Base-by-base conservation (phyloP, 1,140 invertebrate species). In the Phocides pigmalion region DNA sequence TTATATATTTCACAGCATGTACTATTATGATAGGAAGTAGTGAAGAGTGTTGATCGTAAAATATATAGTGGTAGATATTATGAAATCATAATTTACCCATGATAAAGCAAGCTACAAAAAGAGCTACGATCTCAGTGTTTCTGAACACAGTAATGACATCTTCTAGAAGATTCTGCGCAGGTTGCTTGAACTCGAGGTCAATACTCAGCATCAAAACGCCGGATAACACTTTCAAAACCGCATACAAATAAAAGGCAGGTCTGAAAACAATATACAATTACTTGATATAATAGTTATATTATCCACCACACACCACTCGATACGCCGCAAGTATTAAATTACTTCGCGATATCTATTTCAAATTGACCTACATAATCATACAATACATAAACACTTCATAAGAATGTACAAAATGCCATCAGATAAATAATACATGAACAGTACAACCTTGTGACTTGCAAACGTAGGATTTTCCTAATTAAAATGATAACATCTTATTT, bases 181-280 rank as follows among this genome's bases (percentile, higher is more conserved):
- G 95, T 70, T 94, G 91, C 82, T 96, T 96, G 76, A 97, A 96
- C 82, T 96, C 94, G 64, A 97, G 86, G 82, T 96, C 94, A 12
- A 97, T 95, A 66, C 94, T 93, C 64, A 96, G 81, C 92, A 96
- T 96, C 9, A 96, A 73, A 32, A 94, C 70, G 0, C 94, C 95
- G 12, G 94, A 95, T 3, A 94, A 73, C 0, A 95, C 87, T 82
- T 96, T 96, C 56, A 97, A 77, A 3, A 91, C 92, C 15, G 95
- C 95, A 82, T 97, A 97, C 41, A 97, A 80, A 84, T 96, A 96
- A 87, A 97, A 97, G 14, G 96, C 95, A 12, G 96, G 96, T 70
- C 95, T 95, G 88, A 16, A 82, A 94, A 87, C 25, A 77, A 63
- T 25, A 59, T 37, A 47, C 14, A 44, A 66, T 54, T 49, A 58